phyloP scores from a whole-genome alignment of 2,888 invertebrate species.

The Drosophila maculinotata region DNA sequence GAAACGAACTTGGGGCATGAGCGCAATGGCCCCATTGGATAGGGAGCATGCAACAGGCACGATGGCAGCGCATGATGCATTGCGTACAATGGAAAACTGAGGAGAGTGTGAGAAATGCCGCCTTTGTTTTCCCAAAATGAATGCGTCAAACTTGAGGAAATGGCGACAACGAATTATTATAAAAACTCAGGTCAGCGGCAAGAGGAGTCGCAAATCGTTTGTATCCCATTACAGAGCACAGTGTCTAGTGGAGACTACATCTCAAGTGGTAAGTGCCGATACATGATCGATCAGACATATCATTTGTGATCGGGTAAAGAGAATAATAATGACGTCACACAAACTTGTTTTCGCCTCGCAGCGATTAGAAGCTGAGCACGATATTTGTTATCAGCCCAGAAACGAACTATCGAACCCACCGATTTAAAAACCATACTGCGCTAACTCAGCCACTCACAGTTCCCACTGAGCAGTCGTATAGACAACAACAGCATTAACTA shows the following conservation, averaged over 20 bases:
- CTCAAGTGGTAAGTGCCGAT: slow-evolving; percentile 6
- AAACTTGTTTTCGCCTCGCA: neutral
- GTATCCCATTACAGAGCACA: slow-evolving; percentile 2
- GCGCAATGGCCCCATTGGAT: slow-evolving; percentile 37
- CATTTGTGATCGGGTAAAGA: neutral
- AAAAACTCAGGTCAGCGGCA: slow-evolving; percentile 30
- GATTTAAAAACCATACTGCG: slow-evolving; percentile 36
- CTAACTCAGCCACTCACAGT: slow-evolving; percentile 31
- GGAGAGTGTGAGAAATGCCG: slow-evolving; percentile 7
- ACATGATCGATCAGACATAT: neutral
- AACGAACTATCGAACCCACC: slow-evolving; percentile 36
- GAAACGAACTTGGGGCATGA: slow-evolving; percentile 27
- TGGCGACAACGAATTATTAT: slow-evolving; percentile 38
- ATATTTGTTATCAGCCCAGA: slow-evolving; percentile 40
- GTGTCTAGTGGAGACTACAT: slow-evolving; percentile 8
- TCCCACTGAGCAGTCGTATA: slow-evolving; percentile 14
- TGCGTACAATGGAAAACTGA: slow-evolving; percentile 15
- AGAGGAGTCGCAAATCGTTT: slow-evolving; percentile 6
- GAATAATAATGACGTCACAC: slow-evolving; percentile 5
- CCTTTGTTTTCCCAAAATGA: slow-evolving; percentile 45
- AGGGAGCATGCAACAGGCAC: slow-evolving; percentile 39
- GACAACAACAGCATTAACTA: no score
- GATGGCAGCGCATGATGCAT: slow-evolving; percentile 43
- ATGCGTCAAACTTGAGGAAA: slow-evolving; percentile 27
- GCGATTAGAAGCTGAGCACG: slow-evolving; percentile 14